Conservation (phyloP, 2,113 vertebrate genomes). For the Sialia sialis region DNA sequence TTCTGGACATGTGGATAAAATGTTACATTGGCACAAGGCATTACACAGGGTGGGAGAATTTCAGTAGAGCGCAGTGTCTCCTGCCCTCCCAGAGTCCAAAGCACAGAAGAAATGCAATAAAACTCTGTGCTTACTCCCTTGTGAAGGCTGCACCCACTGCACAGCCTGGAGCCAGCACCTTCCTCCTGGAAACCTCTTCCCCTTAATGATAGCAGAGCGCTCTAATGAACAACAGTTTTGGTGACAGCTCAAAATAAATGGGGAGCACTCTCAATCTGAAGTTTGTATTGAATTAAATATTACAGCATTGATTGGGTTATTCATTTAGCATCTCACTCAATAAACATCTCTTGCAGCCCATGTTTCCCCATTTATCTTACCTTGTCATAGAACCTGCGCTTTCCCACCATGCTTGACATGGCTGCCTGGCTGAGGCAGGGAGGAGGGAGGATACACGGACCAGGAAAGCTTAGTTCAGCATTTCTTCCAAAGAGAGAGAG, state of each 20-base stretch:
- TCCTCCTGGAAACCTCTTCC: not conserved
- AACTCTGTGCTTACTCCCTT: rapidly evolving
- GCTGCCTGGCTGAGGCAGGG: not conserved
- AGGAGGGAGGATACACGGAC: not conserved
- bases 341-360: constrained; percentile 39
- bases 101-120: not conserved
- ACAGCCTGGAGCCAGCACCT: not conserved
- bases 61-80: not conserved
- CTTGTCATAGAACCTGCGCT: not conserved
- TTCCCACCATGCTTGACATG: not conserved
- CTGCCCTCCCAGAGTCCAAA: not conserved
- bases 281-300: constrained; percentile 70
- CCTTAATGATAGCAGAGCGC: not conserved
- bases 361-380: constrained; percentile 66
- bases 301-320: constrained; percentile 69
- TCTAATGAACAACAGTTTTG: constrained; percentile 28
- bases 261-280: constrained; percentile 50
- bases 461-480: not conserved
- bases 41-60: not conserved
- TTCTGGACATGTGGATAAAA: not conserved
- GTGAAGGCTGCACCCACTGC: not conserved
- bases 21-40: not conserved
- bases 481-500: not conserved
- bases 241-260: constrained; percentile 60
- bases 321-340: constrained; percentile 70